These are phyloP conservation scores for Littorina saxatilis DNA, from an alignment of 1,140 invertebrate genomes.

Conservation along the genomic window DNA sequence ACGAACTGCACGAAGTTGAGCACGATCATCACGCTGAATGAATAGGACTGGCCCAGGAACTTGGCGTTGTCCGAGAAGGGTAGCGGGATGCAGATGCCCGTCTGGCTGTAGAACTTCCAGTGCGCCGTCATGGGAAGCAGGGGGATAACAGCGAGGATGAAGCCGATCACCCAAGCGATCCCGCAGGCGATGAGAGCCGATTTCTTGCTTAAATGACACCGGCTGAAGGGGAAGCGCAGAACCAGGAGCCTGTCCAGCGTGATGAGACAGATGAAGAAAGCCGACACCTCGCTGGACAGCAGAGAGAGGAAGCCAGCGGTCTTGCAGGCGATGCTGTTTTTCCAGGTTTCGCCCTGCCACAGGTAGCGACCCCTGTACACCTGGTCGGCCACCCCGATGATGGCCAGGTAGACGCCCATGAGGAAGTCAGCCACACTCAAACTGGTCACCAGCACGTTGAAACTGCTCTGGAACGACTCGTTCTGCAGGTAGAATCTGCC, in stretches of 20 bases:
- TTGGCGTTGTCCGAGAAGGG: conserved; percentile 43
- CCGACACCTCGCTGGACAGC: conserved; percentile 31
- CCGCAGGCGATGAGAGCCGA: conserved; percentile 32
- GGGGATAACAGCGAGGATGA: conserved; percentile 28
- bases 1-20: conserved; percentile 46
- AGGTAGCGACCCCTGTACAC: conserved; percentile 55
- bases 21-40: conserved; percentile 43
- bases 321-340: conserved; percentile 12
- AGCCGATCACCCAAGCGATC: conserved; percentile 32
- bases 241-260: conserved; percentile 49
- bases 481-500: conserved; percentile 35
- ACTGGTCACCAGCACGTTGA: conserved; percentile 54
- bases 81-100: conserved; percentile 52
- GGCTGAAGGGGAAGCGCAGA: conserved; percentile 35
- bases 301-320: conserved; percentile 38
- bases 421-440: conserved; percentile 41
- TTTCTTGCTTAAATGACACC: conserved; percentile 32
- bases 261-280: conserved; percentile 50
- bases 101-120: conserved; percentile 53
- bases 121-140: conserved; percentile 30
- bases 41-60: conserved; percentile 45
- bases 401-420: conserved; percentile 39
- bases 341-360: conserved; percentile 21
- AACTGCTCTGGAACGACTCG: conserved; percentile 29
- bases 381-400: conserved; percentile 40